Percentiles rank a stretch among this genome's conserved stretches.
Conservation (phyloP, 2,888 invertebrate genomes). For the Drepana falcataria region DNA sequence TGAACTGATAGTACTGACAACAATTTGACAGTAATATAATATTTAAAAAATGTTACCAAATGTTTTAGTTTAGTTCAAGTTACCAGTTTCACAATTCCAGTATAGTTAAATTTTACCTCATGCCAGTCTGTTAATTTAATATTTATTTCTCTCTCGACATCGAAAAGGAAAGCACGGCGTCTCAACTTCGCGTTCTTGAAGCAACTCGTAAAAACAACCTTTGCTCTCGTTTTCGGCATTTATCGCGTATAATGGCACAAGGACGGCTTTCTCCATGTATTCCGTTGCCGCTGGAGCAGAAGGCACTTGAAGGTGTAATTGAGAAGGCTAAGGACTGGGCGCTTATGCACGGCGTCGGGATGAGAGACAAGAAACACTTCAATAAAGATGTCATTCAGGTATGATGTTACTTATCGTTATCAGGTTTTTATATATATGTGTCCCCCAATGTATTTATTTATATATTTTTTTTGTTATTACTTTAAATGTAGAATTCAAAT, state of each 20-base stretch:
- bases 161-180: neutral
- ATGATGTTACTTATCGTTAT: conserved; percentile 3
- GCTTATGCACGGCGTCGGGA: conserved; percentile 89
- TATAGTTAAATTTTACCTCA: neutral
- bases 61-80: no score
- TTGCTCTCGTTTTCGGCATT: neutral
- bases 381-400: conserved; percentile 83
- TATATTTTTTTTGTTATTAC: neutral
- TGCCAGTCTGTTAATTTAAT: neutral
- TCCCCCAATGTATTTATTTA: neutral
- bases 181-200: neutral
- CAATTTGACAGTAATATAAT: no score
- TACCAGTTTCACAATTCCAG: no score
- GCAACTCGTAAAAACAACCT: neutral
- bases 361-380: conserved; percentile 84
- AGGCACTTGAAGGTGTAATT: conserved; percentile 81
- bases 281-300: conserved; percentile 81
- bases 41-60: no score
- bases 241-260: conserved; percentile 53
- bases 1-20: no score
- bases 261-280: conserved; percentile 79
- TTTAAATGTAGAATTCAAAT: no score
- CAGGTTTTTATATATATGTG: no score
- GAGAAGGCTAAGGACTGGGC: conserved; percentile 91
- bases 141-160: neutral